These are phyloP conservation scores for Parotocinclus haroldoi DNA, from an alignment of 2,797 vertebrate genomes.

Conservation along the genomic window DNA sequence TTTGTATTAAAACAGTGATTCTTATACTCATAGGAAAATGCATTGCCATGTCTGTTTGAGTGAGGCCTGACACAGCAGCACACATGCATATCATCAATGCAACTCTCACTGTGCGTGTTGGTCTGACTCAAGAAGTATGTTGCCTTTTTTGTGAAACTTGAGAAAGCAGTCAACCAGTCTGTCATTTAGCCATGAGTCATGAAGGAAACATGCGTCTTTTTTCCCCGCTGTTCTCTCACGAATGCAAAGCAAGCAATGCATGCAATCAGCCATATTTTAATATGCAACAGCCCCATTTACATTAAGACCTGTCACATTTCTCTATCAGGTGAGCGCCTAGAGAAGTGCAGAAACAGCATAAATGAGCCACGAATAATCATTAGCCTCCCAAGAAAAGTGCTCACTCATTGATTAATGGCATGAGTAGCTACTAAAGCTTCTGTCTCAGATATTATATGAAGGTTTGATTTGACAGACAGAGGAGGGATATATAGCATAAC, in stretches of 20 bases:
- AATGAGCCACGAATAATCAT: conserved; percentile 32
- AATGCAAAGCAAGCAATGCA: conserved; percentile 38
- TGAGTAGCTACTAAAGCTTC: conserved; percentile 11
- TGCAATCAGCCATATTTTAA: conserved; percentile 46
- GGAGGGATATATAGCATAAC: too few relatives aligned
- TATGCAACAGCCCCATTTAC: conserved; percentile 41
- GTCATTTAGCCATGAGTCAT: conserved; percentile 59
- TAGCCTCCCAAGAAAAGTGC: conserved; percentile 20
- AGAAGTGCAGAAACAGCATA: conserved; percentile 43
- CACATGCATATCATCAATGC: conserved; percentile 34
- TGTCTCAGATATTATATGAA: conserved; percentile 14
- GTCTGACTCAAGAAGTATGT: conserved; percentile 41
- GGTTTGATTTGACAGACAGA: too few relatives aligned
- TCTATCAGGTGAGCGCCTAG: conserved; percentile 28
- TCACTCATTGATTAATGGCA: conserved; percentile 40
- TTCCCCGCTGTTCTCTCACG: conserved; percentile 32
- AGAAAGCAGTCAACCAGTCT: conserved; percentile 53
- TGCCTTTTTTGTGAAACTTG: conserved; percentile 50
- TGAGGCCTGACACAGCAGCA: conserved; percentile 2
- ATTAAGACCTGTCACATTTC: conserved; percentile 20
- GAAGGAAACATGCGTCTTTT: conserved; percentile 6
- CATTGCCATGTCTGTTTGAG: conserved; percentile 3
- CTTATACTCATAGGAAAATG: background rate
- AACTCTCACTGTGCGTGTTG: conserved; percentile 43
- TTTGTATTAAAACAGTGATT: too few relatives aligned